A percentile compares a stretch with the other conserved stretches of the same genome.
phyloP scores from a whole-genome alignment of 30 jellyfish, hydroid and myxozoan genomes.

The Mastigias papua region DNA sequence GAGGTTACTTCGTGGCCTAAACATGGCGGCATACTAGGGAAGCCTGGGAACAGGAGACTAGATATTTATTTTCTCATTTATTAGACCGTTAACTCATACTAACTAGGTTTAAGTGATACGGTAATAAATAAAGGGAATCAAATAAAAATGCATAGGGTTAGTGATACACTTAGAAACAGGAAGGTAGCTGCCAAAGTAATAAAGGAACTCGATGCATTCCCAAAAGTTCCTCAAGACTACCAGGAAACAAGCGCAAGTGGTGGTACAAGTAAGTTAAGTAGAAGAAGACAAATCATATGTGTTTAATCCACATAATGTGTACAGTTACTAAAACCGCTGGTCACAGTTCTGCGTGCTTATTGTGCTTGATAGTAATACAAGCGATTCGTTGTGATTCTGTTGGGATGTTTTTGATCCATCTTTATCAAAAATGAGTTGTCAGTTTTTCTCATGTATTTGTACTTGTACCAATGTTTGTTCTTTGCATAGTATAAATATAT shows the following conservation, averaged over 20 bases:
- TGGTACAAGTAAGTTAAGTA: slow-evolving; percentile 81
- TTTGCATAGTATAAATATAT: no score
- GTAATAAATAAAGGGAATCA: no score
- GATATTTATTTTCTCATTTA: neutral
- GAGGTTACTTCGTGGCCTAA: slow-evolving; percentile 46
- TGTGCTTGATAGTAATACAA: no score
- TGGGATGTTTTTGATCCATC: no score
- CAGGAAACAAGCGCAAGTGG: slow-evolving; percentile 97
- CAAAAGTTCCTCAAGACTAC: slow-evolving; percentile 95
- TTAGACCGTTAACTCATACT: no score
- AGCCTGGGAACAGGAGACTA: neutral
- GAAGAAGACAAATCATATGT: neutral
- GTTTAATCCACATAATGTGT: neutral
- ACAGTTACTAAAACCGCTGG: no score
- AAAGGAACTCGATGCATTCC: slow-evolving; percentile 96
- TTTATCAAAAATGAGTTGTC: no score
- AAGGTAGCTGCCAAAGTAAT: slow-evolving; percentile 83
- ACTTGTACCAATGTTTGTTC: no score
- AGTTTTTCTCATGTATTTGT: no score
- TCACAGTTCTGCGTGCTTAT: no score
- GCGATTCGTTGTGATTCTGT: no score
- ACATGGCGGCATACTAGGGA: slow-evolving; percentile 17
- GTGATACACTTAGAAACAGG: slow-evolving; percentile 87
- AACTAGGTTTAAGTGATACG: no score
- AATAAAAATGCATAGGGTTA: slow-evolving; percentile 58